phyloP scores from a whole-genome alignment of 2,888 invertebrate species.

The Drosophila nigricruria region DNA sequence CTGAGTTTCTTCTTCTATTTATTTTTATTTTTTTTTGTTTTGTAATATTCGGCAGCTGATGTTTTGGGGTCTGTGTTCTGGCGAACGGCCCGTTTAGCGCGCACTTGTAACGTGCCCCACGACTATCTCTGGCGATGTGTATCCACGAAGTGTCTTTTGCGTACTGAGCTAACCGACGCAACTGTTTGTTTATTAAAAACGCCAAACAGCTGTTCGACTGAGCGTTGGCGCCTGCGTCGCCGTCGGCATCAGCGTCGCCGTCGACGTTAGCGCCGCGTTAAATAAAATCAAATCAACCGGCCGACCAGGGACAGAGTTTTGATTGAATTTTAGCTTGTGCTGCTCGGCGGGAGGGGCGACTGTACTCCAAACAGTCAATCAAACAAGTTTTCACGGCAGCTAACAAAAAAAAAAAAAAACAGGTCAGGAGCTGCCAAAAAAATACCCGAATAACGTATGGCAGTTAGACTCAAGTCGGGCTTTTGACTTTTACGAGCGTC shows the following conservation, averaged over 20 bases:
- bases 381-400: constrained; percentile 36
- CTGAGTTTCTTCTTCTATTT: background rate
- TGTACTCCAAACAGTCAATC: constrained; percentile 13
- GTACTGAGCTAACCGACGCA: constrained; percentile 60
- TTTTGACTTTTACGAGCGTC: constrained; percentile 46
- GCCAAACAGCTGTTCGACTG: constrained; percentile 65
- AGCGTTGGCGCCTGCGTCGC: constrained; percentile 25
- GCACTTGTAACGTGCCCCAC: constrained; percentile 46
- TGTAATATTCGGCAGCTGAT: constrained; percentile 24
- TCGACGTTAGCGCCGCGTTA: constrained; percentile 16
- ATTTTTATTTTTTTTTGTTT: background rate
- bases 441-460: constrained; percentile 18
- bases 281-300: constrained; percentile 51
- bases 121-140: constrained; percentile 61
- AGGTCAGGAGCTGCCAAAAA: constrained; percentile 49
- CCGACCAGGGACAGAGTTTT: constrained; percentile 30
- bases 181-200: constrained; percentile 76
- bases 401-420: constrained; percentile 41
- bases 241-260: constrained; percentile 11
- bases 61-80: constrained; percentile 57
- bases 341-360: constrained; percentile 3
- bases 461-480: constrained; percentile 22
- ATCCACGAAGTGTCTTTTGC: constrained; percentile 71
- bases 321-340: constrained; percentile 6
- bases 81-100: constrained; percentile 68